Conservation (phyloP, 2,113 vertebrate genomes). For the Brachyhypopomus gauderio region DNA sequence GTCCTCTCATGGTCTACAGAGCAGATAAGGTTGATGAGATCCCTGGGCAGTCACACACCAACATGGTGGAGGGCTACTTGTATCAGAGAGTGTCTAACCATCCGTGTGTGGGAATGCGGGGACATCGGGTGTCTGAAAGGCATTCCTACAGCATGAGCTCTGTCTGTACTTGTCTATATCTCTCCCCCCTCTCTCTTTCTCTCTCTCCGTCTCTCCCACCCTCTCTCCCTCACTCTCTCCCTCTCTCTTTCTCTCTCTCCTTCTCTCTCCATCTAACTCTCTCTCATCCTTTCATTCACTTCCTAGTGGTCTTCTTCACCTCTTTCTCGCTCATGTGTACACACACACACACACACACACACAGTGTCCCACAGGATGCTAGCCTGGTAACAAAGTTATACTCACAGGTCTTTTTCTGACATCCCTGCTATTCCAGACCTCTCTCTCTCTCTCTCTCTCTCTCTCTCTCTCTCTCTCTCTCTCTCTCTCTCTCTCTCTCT, state of each 20-base stretch:
- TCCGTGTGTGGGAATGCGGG: slow-evolving; percentile 22
- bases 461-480: background rate
- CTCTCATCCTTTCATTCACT: slow-evolving; percentile 4
- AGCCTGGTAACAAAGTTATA: background rate
- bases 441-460: background rate
- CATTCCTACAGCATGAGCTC: background rate
- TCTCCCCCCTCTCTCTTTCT: slow-evolving; percentile 2
- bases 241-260: background rate
- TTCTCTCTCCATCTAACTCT: background rate
- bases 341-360: background rate
- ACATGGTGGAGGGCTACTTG: background rate
- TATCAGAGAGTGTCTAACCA: background rate
- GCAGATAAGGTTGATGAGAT: slow-evolving; percentile 1
- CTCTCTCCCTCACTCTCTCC: slow-evolving; percentile 2
- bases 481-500: background rate
- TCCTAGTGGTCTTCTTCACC: background rate
- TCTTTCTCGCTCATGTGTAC: background rate
- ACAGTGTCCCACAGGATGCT: background rate
- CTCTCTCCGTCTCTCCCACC: background rate
- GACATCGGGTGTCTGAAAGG: slow-evolving; percentile 5
- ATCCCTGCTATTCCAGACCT: background rate
- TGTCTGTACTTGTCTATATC: slow-evolving; percentile 22
- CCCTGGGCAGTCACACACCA: slow-evolving; percentile 4
- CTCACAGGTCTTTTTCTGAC: background rate
- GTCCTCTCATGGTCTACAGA: background rate